These are phyloP conservation scores for Paramormyrops hopkinsi DNA, from an alignment of 2,797 vertebrate genomes.

Conservation along the genomic window DNA sequence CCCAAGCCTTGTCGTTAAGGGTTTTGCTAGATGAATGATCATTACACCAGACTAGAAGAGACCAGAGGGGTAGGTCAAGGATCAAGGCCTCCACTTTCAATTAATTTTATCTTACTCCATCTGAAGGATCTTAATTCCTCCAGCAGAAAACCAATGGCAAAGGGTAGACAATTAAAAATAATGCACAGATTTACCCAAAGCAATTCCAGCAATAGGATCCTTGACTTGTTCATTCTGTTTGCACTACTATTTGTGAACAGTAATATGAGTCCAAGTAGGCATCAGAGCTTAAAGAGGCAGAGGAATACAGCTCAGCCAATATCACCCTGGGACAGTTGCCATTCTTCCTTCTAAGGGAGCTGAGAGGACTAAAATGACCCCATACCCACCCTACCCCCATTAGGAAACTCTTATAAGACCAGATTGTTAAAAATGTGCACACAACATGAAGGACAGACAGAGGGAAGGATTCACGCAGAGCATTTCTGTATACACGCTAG, in stretches of 20 bases:
- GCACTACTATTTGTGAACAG: background rate
- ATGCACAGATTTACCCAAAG: background rate
- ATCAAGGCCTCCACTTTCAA: background rate
- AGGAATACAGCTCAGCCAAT: background rate
- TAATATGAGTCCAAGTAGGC: background rate
- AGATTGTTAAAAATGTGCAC: slow-evolving; percentile 9
- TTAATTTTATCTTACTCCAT: background rate
- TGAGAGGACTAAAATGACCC: background rate
- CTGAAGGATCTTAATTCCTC: background rate
- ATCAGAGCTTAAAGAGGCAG: background rate
- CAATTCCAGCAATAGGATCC: background rate
- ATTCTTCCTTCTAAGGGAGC: background rate
- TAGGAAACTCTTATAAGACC: background rate
- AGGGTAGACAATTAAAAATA: background rate
- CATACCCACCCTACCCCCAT: background rate
- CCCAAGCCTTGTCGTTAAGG: slow-evolving; percentile 37
- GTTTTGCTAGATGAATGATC: slow-evolving; percentile 42
- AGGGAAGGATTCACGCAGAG: slow-evolving; percentile 1
- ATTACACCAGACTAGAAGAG: slow-evolving; percentile 36
- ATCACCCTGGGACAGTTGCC: background rate
- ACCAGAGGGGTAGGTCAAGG: background rate
- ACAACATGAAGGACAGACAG: background rate
- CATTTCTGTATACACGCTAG: slow-evolving; percentile 26
- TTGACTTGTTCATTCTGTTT: background rate
- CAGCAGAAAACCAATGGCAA: background rate